Evolutionary conservation across 2,113 vertebrate genomes (phyloP), one percentile per base, ranked within the genome.

Genomic region (Strigops habroptila): DNA sequence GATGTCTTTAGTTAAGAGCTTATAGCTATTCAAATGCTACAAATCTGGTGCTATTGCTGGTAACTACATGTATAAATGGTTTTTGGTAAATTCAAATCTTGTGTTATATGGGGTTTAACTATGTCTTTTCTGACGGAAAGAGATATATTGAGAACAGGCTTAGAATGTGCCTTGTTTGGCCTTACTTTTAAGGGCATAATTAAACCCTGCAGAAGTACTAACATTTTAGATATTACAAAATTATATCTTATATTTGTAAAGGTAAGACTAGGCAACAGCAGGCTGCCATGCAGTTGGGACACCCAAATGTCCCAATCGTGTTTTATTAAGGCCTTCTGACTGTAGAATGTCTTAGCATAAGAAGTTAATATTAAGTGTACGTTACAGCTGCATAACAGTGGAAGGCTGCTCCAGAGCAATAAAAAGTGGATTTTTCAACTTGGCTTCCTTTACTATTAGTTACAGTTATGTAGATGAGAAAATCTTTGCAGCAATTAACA

Each of bases 311-410:
- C 62, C 48, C 41, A 48, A 3, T 78, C 14, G 4, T 84, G 27
- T 84, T 88, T 88, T 82, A 51, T 65, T 88, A 83, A 84, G 7
- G 43, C 46, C 88, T 96, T 83, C 64, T 88, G n/a, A 83, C 68
- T 86, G 14, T 46, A 79, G 86, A 74, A 57, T 59, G 27, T 49
- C 30, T 35, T 51, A 21, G 10, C 13, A 3, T n/a, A 74, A 48
- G 49, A 48, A 69, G 19, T 82, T 69, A 23, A 18, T 62, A 18
- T n/a, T 64, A 77, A 71, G 25, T 14, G 43, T 55, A 41, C 1
- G 0, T 39, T 73, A 68, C 30, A 52, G 48, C 53, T 82, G 37
- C 24, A 35, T 21, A 67, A 37, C 76, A 82, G 35, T 28, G 23
- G 41, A 10, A 57, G 16, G 16, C 60, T 69, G 48, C 71, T 46